Evolutionary conservation across 1,140 invertebrate species (phyloP), one percentile per base, ranked within the genome.

Genomic region (Heterodera schachtii): DNA sequence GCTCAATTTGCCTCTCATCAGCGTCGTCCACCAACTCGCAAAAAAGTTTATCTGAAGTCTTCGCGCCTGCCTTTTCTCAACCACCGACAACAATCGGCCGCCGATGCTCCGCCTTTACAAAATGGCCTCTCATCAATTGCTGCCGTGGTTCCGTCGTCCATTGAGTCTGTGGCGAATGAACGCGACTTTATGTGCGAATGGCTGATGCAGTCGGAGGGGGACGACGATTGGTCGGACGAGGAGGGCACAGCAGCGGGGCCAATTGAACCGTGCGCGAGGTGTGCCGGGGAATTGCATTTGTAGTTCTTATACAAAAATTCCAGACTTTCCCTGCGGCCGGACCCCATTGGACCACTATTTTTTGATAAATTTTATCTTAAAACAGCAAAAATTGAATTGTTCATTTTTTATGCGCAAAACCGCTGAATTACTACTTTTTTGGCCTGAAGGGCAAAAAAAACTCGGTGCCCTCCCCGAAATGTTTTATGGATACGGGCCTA

Each of bases 201-300:
- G 77, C 41, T 78, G 77, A 78, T 78, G 77, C 66, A 69, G 49
- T 66, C 31, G 52, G 77, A 46, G 44, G 70, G 13, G n/a, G n/a
- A 78, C 47, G 77, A 78, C 47, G 77, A 78, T 49, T 71, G 69
- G 57, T 64, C 57, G 57, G 57, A 64, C 57, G 57, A 64, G 57
- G 57, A 19, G 11, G 57, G 57, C 5, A 19, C 11, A 19, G 3
- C 57, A 64, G 57, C 57, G 57, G 57, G 57, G 3, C 69, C 69
- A n/a, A 78, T 78, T 66, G 77, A 78, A 19, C 77, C 77, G 11
- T 78, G 77, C 66, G 66, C 77, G 66, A 78, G 77, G 77, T 78
- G 46, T 69, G 66, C 19, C 44, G 19, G 16, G 31, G 52, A 16
- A 47, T 46, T 46, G 57, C 21, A 52, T 8, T 52, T 52, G 52